Base-by-base conservation (phyloP, 2,113 vertebrate species). In the Terrapene triunguis region DNA sequence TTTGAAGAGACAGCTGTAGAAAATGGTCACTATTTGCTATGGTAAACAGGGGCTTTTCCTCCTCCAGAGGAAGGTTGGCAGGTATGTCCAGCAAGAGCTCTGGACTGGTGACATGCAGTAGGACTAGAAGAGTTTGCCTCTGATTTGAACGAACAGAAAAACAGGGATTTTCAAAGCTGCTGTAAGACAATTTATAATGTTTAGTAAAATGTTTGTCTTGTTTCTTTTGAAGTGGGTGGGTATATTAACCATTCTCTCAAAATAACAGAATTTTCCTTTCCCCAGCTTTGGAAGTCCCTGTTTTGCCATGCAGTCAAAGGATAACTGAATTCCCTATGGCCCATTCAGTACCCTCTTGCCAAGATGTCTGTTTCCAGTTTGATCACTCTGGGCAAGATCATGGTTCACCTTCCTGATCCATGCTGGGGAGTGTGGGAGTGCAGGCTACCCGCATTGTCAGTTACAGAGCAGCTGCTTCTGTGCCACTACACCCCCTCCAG, bases 81-180 rank as follows among this genome's bases (percentile, higher is more conserved):
- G 42, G 38, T 42, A 44, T 76, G 42, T 76, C n/a, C 96, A 87
- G 44, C 27, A 44, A 25, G 3, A 27, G 89, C 94, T 93, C 65
- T 72, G 14, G 16, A 69, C 16, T 95, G 50, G n/a, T 91, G 50
- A 50, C 11, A 76, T 51, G 6, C n/a, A 17, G 24, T 76, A 25
- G 72, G 72, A 27, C 72, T 80, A 84, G 55, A 88, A 32, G 8
- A 90, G 35, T 91, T 72, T 95, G 48, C 57, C 38, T 86, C 82
- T 62, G 89, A 35, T 91, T 92, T 82, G 86, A 16, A 32, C 69
- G 2, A 55, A 44, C 6, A 47, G 80, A 94, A 96, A 95, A 55
- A 2, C 27, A 85, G 87, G 42, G 72, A 11, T 17, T 82, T 29
- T 78, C 55, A 82, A 42, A 89, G 35, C 8, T 83, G 55, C 76